Evolutionary conservation across 2,113 vertebrate species (phyloP).

Genomic region (Guaruba guarouba): DNA sequence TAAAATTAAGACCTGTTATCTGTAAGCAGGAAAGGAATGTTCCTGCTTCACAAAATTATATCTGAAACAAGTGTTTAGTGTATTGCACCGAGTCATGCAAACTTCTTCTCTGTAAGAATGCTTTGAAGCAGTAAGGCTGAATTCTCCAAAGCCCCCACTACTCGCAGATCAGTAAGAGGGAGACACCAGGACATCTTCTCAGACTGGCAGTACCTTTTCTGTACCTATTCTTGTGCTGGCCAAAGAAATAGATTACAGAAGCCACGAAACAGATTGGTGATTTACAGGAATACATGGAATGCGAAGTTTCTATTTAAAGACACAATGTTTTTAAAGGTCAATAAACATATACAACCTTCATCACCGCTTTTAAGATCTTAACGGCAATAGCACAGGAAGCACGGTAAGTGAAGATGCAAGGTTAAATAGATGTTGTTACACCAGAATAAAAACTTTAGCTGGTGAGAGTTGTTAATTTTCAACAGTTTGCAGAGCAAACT

Average conservation of each 20-base stretch:
- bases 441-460: neutral
- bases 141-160: accelerated
- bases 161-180: neutral
- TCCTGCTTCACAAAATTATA: neutral
- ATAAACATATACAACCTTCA: neutral
- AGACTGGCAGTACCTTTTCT: neutral
- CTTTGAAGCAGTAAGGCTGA: neutral
- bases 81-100: neutral
- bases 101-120: neutral
- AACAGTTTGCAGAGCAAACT: neutral
- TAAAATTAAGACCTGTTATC: neutral
- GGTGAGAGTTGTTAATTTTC: constrained; percentile 29
- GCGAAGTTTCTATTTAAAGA: neutral
- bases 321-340: neutral
- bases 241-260: neutral
- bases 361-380: neutral
- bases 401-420: neutral
- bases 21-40: neutral
- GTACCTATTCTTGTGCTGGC: neutral
- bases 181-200: neutral
- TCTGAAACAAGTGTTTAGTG: neutral
- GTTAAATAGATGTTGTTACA: neutral
- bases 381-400: neutral
- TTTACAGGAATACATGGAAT: neutral
- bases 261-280: neutral